These are phyloP conservation scores for Myxocyprinus asiaticus DNA, from an alignment of 2,113 vertebrate species.

Conservation along the genomic window DNA sequence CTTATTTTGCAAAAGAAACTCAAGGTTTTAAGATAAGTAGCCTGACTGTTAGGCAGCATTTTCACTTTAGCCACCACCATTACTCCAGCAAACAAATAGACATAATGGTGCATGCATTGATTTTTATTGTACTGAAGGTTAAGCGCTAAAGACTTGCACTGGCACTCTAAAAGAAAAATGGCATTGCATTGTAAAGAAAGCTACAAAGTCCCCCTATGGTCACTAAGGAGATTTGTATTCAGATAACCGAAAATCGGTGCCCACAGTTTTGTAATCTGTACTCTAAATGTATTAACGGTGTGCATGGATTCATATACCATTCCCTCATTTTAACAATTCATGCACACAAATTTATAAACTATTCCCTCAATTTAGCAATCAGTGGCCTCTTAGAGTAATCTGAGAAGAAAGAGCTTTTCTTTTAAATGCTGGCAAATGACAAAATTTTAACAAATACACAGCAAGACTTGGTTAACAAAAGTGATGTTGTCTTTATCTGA, in stretches of 20 bases:
- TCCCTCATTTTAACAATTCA: too few relatives aligned
- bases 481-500: slow-evolving; percentile 5
- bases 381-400: background rate
- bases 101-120: slow-evolving; percentile 30
- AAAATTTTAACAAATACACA: background rate
- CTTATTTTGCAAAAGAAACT: slow-evolving; percentile 18
- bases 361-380: too few relatives aligned
- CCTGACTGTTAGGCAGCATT: background rate
- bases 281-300: background rate
- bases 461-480: background rate
- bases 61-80: slow-evolving; percentile 18
- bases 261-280: background rate
- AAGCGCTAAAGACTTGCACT: slow-evolving; percentile 26
- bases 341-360: too few relatives aligned
- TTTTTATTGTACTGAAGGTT: slow-evolving; percentile 40
- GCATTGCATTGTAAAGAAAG: slow-evolving; percentile 17
- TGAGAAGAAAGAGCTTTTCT: too few relatives aligned
- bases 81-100: slow-evolving; percentile 22
- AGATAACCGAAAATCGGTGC: background rate
- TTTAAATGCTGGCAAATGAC: too few relatives aligned
- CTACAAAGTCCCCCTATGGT: background rate
- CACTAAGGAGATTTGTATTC: too few relatives aligned
- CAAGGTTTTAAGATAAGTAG: slow-evolving; percentile 38
- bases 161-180: slow-evolving; percentile 24
- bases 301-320: background rate